These are phyloP conservation scores for Heteromurus nitidus DNA, from an alignment of 2,888 invertebrate genomes.

Conservation along the genomic window DNA sequence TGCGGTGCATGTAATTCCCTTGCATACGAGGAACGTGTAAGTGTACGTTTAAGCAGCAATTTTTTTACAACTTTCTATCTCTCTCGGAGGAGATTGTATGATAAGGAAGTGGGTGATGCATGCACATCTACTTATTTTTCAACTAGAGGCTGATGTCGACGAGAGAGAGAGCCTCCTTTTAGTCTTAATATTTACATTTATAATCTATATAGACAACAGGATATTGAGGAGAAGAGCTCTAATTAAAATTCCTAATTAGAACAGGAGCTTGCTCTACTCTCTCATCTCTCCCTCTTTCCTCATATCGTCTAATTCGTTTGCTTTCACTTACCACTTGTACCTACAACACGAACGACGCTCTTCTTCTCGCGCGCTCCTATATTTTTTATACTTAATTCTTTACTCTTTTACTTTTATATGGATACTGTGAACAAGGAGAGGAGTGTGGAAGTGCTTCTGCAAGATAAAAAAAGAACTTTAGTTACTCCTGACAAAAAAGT, in stretches of 20 bases:
- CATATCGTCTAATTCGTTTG: constrained; percentile 69
- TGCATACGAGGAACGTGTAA: neutral
- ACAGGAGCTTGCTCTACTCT: constrained; percentile 55
- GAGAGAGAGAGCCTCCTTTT: too few relatives aligned
- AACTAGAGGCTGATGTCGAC: neutral
- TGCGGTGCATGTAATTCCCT: too few relatives aligned
- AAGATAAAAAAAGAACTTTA: constrained; percentile 6
- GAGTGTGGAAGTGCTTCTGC: neutral
- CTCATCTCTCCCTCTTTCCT: constrained; percentile 27
- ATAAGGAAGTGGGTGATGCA: neutral
- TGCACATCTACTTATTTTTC: too few relatives aligned
- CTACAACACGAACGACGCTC: too few relatives aligned
- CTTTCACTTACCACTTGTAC: constrained; percentile 65
- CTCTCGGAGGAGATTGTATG: neutral
- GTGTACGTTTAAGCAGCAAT: constrained; percentile 21
- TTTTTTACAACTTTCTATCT: too few relatives aligned
- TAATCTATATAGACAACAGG: neutral
- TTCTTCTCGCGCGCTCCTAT: too few relatives aligned
- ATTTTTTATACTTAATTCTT: constrained; percentile 50
- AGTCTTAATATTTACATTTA: neutral
- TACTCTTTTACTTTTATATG: constrained; percentile 1
- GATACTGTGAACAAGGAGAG: neutral
- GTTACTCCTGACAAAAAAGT: too few relatives aligned
- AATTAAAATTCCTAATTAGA: constrained; percentile 74
- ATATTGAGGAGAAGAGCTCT: constrained; percentile 62